phyloP scores from a whole-genome alignment of 2,888 invertebrate species.

The Nesidiocoris tenuis region DNA sequence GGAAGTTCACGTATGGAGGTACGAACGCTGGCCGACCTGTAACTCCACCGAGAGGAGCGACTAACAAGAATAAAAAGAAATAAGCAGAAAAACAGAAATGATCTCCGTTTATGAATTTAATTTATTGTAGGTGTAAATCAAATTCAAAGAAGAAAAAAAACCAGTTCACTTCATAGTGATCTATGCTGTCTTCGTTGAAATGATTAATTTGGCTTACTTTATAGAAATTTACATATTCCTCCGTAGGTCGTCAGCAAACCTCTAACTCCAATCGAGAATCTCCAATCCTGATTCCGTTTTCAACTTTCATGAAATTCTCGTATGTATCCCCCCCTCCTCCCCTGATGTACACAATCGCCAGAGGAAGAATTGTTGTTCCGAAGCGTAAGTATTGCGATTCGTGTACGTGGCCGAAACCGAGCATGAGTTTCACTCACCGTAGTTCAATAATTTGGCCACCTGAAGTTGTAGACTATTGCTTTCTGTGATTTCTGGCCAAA shows the following conservation, averaged over 20 bases:
- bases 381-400: too few relatives aligned
- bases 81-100: conserved; percentile 53
- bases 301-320: too few relatives aligned
- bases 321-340: too few relatives aligned
- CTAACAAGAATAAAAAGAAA: conserved; percentile 93
- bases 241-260: too few relatives aligned
- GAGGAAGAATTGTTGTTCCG: too few relatives aligned
- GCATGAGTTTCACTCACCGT: background rate
- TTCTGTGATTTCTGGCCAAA: background rate
- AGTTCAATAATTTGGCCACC: background rate
- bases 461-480: background rate
- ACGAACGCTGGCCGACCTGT: conserved; percentile 94
- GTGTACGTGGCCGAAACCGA: background rate
- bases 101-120: conserved; percentile 17
- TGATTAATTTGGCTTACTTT: too few relatives aligned
- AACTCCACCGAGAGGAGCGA: conserved; percentile 93
- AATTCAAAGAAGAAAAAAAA: too few relatives aligned
- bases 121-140: conserved; percentile 21
- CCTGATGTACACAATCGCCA: too few relatives aligned
- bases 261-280: too few relatives aligned
- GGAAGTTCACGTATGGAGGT: conserved; percentile 92
- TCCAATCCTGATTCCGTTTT: too few relatives aligned
- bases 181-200: background rate
- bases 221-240: too few relatives aligned
- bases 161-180: background rate